Base-by-base conservation (phyloP, 1,140 invertebrate species). In the Tetranychus urticae region DNA sequence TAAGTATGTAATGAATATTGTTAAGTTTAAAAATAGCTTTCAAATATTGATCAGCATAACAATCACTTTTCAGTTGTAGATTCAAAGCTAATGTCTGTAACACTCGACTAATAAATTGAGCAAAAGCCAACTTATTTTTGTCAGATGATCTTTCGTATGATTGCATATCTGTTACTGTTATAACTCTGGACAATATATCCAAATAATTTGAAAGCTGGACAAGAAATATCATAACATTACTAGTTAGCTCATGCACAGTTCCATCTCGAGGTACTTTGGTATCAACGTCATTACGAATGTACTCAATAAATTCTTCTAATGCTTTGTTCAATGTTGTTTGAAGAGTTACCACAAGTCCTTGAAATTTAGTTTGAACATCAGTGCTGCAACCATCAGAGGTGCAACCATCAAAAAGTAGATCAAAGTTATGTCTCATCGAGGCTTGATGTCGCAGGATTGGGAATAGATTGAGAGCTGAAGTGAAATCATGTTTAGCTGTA, bases 231-330 rank as follows among this genome's bases (percentile, higher is more conserved):
- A 91, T 70, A 46, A 92, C 87, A 72, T 94, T 92, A 58, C 84
- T 88, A 3, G 90, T 92, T 52, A 92, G 75, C 73, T 97, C 88
- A 70, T 93, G 90, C 34, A 97, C 91, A 1, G 91, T 97, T 61
- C 91, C 92, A 77, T 97, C 92, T 71, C 83, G 85, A 0, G 92
- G 88, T 67, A 92, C 78, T 65, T 82, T 81, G 4, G 82, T 80
- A 45, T 85, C 83, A 12, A 80, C 80, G 70, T 94, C 89, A 62
- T 80, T 81, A 67, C 86, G 79, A 55, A 96, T 81, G 66, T 82
- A 87, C 68, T 93, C 88, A 57, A 89, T 81, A 71, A 94, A 94
- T 67, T 92, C 88, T 71, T 96, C 90, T 63, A 96, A 74, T 33
- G 86, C 84, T 74, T 87, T 86, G 39, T 82, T 79, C 55, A 86